phyloP scores from a whole-genome alignment of 2,888 invertebrate genomes.

The Belgica antarctica region DNA sequence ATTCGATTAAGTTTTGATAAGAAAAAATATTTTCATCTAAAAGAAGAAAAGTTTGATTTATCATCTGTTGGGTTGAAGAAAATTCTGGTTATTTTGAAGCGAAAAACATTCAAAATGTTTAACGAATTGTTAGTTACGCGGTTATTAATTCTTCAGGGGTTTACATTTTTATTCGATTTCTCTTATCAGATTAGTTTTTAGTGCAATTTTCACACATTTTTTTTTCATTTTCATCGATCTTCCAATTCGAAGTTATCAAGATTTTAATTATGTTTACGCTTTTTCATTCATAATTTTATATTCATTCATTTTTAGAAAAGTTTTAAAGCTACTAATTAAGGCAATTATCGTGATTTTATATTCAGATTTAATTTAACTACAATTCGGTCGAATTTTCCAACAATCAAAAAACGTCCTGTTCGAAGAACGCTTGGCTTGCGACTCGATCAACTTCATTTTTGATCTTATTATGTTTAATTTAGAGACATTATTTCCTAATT shows the following conservation, averaged over 20 bases:
- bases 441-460: slow-evolving; percentile 22
- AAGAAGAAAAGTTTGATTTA: slow-evolving; percentile 5
- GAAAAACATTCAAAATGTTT: slow-evolving; percentile 22
- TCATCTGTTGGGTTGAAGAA: slow-evolving; percentile 13
- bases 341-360: slow-evolving; percentile 18
- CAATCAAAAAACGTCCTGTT: slow-evolving; percentile 18
- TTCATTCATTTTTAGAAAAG: not conserved
- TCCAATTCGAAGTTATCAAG: slow-evolving; percentile 31
- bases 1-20: slow-evolving; percentile 14
- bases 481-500: not conserved
- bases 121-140: not conserved
- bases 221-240: slow-evolving; percentile 35
- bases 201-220: slow-evolving; percentile 42
- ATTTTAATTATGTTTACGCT: slow-evolving; percentile 23
- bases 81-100: not conserved
- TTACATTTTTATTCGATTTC: slow-evolving; percentile 10
- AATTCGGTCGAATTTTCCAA: not conserved
- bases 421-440: not conserved
- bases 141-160: slow-evolving; percentile 9
- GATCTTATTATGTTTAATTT: slow-evolving; percentile 28
- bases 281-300: not conserved
- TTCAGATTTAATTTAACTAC: too few species aligned
- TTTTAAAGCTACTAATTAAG: not conserved
- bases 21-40: not conserved
- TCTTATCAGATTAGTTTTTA: slow-evolving; percentile 29